Evolutionary conservation across 2,797 vertebrate genomes (phyloP), one percentile per base, ranked within the genome.

Genomic region (Falco rusticolus): DNA sequence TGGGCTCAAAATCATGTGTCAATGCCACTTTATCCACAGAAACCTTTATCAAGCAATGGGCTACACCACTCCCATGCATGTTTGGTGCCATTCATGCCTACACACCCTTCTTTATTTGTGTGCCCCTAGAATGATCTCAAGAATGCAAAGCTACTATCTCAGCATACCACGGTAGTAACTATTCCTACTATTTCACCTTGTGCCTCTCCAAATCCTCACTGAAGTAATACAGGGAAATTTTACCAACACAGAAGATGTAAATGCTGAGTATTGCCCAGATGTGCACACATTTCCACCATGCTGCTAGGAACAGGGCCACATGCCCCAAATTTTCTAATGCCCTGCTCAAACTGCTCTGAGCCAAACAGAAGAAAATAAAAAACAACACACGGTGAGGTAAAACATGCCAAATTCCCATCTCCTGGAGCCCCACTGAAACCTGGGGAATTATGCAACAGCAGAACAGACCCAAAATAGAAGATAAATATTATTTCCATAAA

Each of bases 251-350:
- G 39, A 70, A 53, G 43, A 26, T 18, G 26, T 0, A 2, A 72
- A 33, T 31, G n/a, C 51, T 16, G 11, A 50, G 15, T 17, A 54
- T 33, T 28, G 43, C 24, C 39, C 33, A 26, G 29, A 16, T 34
- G 24, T 3, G 3, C 48, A 41, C 20, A 31, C 2, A 2, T 5
- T 10, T 12, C 20, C 18, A 47, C 10, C 7, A 4, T 3, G 19
- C 41, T 87, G 39, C 59, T 59, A 20, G 34, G 28, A 80, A n/a
- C 5, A 77, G 33, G 74, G 43, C 33, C 64, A 48, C 8, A 8
- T 61, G 29, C 16, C n/a, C 24, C 78, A 56, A 10, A 19, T 48
- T 43, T 79, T 80, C 29, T 85, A 56, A 57, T 39, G 53, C 4
- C 28, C 56, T 70, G 29, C 39, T 80, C 78, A 37, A 83, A 83